phyloP scores from a whole-genome alignment of 2,113 vertebrate genomes.

The Panthera leo region DNA sequence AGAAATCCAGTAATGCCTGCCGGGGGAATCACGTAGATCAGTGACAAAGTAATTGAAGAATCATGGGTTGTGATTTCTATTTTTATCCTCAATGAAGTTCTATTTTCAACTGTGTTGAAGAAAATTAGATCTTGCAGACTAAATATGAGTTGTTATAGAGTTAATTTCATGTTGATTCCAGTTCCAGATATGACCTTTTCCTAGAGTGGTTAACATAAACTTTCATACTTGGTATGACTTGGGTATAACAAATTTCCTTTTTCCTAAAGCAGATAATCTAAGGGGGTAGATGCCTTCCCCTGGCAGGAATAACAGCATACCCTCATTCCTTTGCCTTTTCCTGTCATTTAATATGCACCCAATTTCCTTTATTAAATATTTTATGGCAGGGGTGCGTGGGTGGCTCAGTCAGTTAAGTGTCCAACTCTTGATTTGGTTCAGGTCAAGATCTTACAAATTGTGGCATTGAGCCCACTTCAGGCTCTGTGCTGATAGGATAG shows the following conservation, averaged over 20 bases:
- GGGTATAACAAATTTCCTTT: neutral
- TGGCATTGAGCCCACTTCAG: too few relatives aligned
- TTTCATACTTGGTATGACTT: neutral
- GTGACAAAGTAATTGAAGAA: neutral
- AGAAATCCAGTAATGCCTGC: neutral
- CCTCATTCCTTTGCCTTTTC: neutral
- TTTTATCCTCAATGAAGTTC: neutral
- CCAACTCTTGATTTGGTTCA: too few relatives aligned
- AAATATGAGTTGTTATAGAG: neutral
- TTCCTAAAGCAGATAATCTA: neutral
- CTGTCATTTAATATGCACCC: neutral
- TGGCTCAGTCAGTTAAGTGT: too few relatives aligned
- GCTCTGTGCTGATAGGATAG: too few relatives aligned
- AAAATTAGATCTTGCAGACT: neutral
- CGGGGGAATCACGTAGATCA: neutral
- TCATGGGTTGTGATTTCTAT: neutral
- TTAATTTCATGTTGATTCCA: neutral
- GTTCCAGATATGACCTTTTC: neutral
- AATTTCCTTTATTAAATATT: neutral
- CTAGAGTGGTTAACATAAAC: neutral
- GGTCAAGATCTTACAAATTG: too few relatives aligned
- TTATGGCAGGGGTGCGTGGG: neutral
- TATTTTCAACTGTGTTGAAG: neutral
- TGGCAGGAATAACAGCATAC: neutral
- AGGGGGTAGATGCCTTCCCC: neutral